phyloP scores from a whole-genome alignment of 2,888 invertebrate species.

The Rambutsinella grinnellia region DNA sequence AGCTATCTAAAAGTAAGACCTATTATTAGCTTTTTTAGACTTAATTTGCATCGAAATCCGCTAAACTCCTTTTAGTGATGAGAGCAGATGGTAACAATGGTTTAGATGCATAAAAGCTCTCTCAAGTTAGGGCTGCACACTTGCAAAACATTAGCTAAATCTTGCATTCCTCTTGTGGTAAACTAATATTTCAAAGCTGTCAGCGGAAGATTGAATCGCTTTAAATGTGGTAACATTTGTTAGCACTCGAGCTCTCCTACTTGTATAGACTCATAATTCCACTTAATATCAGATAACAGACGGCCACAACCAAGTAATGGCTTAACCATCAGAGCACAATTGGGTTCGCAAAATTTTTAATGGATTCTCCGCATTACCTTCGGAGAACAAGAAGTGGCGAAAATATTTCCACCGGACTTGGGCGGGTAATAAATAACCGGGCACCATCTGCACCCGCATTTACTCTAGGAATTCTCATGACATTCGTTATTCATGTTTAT shows the following conservation, averaged over 20 bases:
- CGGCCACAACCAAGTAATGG: neutral
- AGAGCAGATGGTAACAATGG: no score
- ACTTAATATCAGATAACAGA: conserved; percentile 27
- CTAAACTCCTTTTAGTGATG: no score
- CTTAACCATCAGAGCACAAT: no score
- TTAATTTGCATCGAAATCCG: neutral
- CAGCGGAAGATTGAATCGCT: conserved; percentile 42
- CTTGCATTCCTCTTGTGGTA: neutral
- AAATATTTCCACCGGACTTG: neutral
- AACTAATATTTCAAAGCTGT: conserved; percentile 49
- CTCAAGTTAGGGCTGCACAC: neutral
- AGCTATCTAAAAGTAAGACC: neutral
- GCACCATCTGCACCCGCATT: conserved; percentile 47
- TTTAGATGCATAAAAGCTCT: neutral
- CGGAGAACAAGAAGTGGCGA: neutral
- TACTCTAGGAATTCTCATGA: conserved; percentile 47
- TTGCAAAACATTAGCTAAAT: no score
- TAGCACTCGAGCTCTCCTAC: neutral
- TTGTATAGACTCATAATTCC: conserved; percentile 22
- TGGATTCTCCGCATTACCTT: neutral
- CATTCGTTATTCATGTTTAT: conserved; percentile 55
- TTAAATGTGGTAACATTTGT: conserved; percentile 39
- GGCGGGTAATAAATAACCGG: conserved; percentile 49
- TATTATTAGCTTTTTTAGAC: neutral
- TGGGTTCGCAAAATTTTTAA: neutral